phyloP scores from a whole-genome alignment of 2,888 invertebrate species.

The Catonia carolina region DNA sequence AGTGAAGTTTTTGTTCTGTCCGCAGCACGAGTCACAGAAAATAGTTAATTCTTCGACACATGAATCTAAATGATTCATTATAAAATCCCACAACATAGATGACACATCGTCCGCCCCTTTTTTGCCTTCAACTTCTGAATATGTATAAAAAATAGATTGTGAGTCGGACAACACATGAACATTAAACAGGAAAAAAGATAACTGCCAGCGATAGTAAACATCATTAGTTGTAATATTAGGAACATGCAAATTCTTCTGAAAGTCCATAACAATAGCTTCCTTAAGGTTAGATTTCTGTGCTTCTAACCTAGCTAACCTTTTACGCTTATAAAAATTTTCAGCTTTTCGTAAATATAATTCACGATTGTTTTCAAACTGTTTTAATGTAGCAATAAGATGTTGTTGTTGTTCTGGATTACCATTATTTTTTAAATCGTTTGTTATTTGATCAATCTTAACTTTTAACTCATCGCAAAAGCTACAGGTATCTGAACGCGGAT shows the following conservation, averaged over 20 bases:
- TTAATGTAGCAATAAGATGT: no score
- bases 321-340: constrained; percentile 21
- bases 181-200: constrained; percentile 24
- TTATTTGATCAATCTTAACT: not conserved
- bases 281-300: constrained; percentile 3
- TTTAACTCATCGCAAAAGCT: constrained; percentile 5
- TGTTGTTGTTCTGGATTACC: no score
- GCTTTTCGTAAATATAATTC: constrained; percentile 17
- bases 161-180: constrained; percentile 20
- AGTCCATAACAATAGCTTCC: constrained; percentile 25
- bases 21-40: constrained; percentile 30
- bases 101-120: constrained; percentile 25
- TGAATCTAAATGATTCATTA: constrained; percentile 22
- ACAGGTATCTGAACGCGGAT: constrained; percentile 20
- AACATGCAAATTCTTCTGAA: constrained; percentile 22
- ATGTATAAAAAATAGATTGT: constrained; percentile 21
- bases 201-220: constrained; percentile 23
- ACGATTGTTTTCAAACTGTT: no score
- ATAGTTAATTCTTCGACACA: constrained; percentile 23
- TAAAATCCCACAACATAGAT: constrained; percentile 24
- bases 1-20: constrained; percentile 29
- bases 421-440: no score
- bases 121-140: constrained; percentile 22
- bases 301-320: constrained; percentile 19
- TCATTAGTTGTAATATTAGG: constrained; percentile 21